Conservation (phyloP, 2,888 invertebrate species). For the Rhorus exstirpatorius region DNA sequence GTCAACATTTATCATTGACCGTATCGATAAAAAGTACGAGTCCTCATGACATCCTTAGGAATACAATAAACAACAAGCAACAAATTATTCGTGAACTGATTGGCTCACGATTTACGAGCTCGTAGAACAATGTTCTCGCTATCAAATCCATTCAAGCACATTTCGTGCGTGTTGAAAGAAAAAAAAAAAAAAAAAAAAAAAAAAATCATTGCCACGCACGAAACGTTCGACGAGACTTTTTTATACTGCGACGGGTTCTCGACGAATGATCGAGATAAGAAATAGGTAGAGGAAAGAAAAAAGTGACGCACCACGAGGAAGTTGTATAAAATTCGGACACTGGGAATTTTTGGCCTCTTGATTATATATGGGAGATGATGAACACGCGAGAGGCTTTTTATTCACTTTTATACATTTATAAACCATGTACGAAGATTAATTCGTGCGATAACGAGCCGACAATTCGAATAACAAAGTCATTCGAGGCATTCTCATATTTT, state of each 20-base stretch:
- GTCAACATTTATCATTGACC: too few relatives aligned
- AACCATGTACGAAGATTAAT: background rate
- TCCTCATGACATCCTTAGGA: too few relatives aligned
- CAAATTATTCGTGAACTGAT: too few relatives aligned
- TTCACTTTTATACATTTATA: constrained; percentile 9
- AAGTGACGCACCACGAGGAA: too few relatives aligned
- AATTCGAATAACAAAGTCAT: background rate
- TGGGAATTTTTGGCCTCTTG: background rate
- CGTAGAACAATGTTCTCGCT: background rate
- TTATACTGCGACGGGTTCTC: background rate
- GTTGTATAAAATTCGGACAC: background rate
- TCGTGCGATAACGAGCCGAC: background rate
- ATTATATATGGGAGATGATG: background rate
- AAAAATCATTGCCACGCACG: background rate
- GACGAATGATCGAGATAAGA: constrained; percentile 38
- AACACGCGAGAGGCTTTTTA: constrained; percentile 13
- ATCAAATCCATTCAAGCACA: background rate
- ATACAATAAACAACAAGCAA: too few relatives aligned
- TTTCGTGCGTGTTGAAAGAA: constrained; percentile 16
- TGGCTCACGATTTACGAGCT: too few relatives aligned
- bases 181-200: background rate
- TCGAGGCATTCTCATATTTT: background rate
- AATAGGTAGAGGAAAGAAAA: constrained; percentile 3
- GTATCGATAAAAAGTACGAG: too few relatives aligned
- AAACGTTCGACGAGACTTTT: background rate